Base-by-base conservation (phyloP, 1,140 invertebrate genomes). In the Panagrolaimus sp. region DNA sequence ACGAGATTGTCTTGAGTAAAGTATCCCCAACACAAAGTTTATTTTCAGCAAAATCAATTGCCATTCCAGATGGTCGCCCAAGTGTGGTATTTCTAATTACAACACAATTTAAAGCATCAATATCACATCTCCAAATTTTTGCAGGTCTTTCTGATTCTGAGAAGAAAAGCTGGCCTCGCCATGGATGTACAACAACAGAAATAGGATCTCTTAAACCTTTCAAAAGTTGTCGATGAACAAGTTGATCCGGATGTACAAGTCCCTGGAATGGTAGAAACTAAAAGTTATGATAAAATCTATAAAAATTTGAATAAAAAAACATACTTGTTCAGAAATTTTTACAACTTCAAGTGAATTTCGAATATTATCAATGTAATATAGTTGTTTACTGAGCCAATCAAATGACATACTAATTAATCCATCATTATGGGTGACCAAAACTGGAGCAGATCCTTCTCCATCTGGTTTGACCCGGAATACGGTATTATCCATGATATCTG, bases 361-460 rank as follows among this genome's bases (percentile, higher is more conserved):
- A 10, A 93, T 88, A 9, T 92, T 96, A 81, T 98, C 94, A 62
- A 98, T 96, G 84, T 96, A 98, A 84, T 97, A 98, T 0, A 98
- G 86, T 83, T 97, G 97, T 81, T 96, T 94, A 0, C 93, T 90
- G 0, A 91, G 91, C 95, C 94, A 98, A 82, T 98, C 96, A 0
- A 96, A 90, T 1, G 94, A 93, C 45, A 98, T 86, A 5, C 94
- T 94, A 87, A 98, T 94, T 0, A 98, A 94, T 0, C 93, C 93
- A 85, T 96, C 94, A 79, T 97, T 96, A 82, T 96, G 93, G 17
- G 92, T 94, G 10, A 93, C 92, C 21, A 97, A 82, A 0, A 96
- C 92, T 64, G 94, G 94, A 84, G 95, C 92, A 9, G 90, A 87
- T 0, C 90, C 80, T 58, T 83, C 82, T 26, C 80, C 80, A 58